Evolutionary conservation across 2,113 vertebrate genomes (phyloP).

Genomic region (Ranitomeya variabilis): DNA sequence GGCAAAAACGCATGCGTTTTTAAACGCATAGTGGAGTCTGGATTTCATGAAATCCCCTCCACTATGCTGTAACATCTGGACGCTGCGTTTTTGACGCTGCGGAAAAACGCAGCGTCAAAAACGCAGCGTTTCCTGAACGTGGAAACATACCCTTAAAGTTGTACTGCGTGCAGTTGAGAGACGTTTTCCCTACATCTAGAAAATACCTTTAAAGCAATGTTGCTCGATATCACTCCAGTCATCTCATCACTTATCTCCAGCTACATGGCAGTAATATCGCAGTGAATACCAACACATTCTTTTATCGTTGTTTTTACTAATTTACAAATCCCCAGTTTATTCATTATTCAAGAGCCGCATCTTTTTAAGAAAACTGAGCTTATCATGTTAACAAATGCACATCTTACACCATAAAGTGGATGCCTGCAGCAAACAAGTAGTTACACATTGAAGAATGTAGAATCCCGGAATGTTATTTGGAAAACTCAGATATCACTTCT

Average conservation of each 20-base stretch:
- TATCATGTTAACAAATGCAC: background rate
- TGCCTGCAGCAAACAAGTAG: slow-evolving; percentile 11
- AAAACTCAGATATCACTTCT: slow-evolving; percentile 42
- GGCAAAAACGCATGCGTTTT: no score
- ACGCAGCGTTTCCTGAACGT: no score
- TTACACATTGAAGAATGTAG: background rate
- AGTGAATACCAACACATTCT: background rate
- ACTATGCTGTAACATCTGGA: no score
- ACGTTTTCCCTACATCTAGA: no score
- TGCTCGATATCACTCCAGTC: background rate
- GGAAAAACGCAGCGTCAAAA: no score
- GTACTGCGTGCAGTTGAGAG: background rate
- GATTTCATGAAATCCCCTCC: no score
- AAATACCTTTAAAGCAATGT: background rate
- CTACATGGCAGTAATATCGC: background rate
- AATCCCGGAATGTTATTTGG: background rate
- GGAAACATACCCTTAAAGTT: no score
- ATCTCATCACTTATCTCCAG: background rate
- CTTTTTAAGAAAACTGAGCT: background rate
- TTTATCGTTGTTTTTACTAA: background rate
- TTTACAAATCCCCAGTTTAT: background rate
- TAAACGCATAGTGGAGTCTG: no score
- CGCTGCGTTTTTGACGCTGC: no score
- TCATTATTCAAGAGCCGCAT: background rate
- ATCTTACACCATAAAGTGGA: background rate